These are phyloP conservation scores for Myotis myotis DNA, from an alignment of 2,797 vertebrate species.

Conservation along the genomic window DNA sequence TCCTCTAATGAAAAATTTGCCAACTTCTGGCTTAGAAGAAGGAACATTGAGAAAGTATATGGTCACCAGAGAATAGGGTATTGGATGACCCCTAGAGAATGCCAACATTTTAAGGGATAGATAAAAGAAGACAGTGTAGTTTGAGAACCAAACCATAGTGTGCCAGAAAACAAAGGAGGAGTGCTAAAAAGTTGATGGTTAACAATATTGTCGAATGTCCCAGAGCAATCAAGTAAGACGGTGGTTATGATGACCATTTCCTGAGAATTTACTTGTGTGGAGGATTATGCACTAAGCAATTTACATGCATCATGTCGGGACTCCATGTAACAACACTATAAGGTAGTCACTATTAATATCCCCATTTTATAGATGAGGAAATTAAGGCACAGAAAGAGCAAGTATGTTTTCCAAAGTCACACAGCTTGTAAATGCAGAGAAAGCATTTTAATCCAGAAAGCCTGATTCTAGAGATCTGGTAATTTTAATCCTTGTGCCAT, in stretches of 20 bases:
- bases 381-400: constrained; percentile 12
- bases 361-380: constrained; percentile 4
- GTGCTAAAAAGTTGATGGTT: background rate
- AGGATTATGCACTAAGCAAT: background rate
- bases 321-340: background rate
- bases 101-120: background rate
- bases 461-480: background rate
- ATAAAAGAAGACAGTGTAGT: background rate
- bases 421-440: background rate
- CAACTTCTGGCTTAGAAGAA: background rate
- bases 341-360: background rate
- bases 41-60: background rate
- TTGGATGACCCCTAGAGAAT: background rate
- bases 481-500: background rate
- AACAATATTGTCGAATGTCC: background rate
- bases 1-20: background rate
- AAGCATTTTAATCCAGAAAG: background rate
- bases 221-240: background rate
- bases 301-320: background rate
- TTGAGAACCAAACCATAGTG: background rate
- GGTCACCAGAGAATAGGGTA: background rate
- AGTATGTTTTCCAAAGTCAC: background rate
- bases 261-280: background rate
- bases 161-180: background rate
- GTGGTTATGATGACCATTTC: background rate